Conservation (phyloP, 2,797 vertebrate species). For the Synaphobranchus kaupii region DNA sequence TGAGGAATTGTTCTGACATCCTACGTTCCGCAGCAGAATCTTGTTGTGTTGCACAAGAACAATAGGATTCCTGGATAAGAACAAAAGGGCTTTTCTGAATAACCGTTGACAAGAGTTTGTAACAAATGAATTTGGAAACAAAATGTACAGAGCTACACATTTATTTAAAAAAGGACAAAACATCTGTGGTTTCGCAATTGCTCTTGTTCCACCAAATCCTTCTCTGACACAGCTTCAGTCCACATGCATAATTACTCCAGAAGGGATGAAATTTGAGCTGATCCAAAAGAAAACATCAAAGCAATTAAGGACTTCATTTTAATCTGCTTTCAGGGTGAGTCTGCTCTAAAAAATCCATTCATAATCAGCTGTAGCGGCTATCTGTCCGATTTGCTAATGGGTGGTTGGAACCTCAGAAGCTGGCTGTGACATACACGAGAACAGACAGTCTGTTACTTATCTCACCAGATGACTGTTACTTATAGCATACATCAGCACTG, state of each 20-base stretch:
- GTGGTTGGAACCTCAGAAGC: not conserved
- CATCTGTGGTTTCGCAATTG: not conserved
- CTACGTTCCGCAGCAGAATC: not conserved
- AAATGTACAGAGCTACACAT: not conserved
- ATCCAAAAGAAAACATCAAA: constrained; percentile 8
- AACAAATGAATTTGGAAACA: not conserved
- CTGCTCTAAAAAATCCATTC: not conserved
- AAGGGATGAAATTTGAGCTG: constrained; percentile 4
- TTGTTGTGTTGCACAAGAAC: not conserved
- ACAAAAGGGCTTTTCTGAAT: not conserved
- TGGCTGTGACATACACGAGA: not conserved
- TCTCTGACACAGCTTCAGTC: not conserved
- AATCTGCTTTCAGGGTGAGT: constrained; percentile 7
- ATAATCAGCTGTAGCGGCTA: not conserved
- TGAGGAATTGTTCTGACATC: not conserved
- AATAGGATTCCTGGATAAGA: not conserved
- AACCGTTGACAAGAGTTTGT: not conserved
- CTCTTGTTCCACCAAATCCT: not conserved
- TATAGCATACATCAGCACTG: not conserved
- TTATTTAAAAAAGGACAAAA: not conserved
- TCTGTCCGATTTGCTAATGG: not conserved
- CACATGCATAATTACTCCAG: constrained; percentile 1
- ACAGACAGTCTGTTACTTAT: not conserved
- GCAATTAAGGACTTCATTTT: not conserved
- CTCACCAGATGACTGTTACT: not conserved